phyloP scores from a whole-genome alignment of 2,888 invertebrate genomes.

The Oscheius sp. region DNA sequence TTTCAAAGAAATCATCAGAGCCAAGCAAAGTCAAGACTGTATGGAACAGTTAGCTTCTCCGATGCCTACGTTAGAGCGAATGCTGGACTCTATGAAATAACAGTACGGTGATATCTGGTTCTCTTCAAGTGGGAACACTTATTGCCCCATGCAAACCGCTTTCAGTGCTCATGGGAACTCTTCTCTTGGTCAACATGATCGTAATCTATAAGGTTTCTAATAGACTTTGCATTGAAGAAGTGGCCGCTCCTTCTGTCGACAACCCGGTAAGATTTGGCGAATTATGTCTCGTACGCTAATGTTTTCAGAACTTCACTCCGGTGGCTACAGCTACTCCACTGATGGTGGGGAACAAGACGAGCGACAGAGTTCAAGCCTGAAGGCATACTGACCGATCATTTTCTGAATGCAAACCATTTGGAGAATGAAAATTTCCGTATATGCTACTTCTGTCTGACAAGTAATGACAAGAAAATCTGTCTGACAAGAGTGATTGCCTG shows the following conservation, averaged over 20 bases:
- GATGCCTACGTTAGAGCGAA: neutral
- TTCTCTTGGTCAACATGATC: neutral
- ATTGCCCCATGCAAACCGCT: neutral
- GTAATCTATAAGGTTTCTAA: neutral
- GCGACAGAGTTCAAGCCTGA: too few relatives aligned
- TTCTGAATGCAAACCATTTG: too few relatives aligned
- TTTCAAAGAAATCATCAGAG: neutral
- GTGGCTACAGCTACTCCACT: neutral
- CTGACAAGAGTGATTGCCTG: too few relatives aligned
- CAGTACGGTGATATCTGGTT: neutral
- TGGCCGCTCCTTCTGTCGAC: too few relatives aligned
- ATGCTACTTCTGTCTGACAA: too few relatives aligned
- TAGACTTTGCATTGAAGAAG: neutral
- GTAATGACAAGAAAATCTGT: too few relatives aligned
- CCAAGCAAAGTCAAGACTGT: neutral
- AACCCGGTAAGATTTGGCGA: too few relatives aligned
- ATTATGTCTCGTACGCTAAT: neutral
- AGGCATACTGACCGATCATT: too few relatives aligned
- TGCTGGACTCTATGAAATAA: neutral
- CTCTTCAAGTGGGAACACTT: neutral
- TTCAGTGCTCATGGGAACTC: slow-evolving; percentile 1
- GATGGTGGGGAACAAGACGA: too few relatives aligned
- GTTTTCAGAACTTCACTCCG: neutral
- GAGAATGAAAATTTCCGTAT: too few relatives aligned
- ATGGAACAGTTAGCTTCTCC: neutral